Conservation (phyloP, 2,888 invertebrate genomes). For the Thysanoteuthis rhombus region DNA sequence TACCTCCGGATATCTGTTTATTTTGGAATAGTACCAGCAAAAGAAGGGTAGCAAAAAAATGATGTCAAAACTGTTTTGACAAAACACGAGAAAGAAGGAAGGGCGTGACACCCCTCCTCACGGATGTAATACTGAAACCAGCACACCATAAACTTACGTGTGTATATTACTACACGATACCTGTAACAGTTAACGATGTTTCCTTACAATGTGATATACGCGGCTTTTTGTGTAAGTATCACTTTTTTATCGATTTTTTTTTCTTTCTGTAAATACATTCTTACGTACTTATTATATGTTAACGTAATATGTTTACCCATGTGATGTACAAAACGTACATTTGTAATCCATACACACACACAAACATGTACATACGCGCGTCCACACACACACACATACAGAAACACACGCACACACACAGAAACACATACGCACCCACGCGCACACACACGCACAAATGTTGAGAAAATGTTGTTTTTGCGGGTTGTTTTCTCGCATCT, state of each 20-base stretch:
- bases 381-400: not conserved
- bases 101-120: not conserved
- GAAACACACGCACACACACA: not conserved
- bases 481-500: not conserved
- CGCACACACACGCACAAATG: not conserved
- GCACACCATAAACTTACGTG: not conserved
- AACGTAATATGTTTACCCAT: too few relatives aligned
- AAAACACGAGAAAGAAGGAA: not conserved
- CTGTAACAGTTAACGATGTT: not conserved
- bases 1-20: not conserved
- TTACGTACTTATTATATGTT: not conserved
- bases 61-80: too few relatives aligned
- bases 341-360: not conserved
- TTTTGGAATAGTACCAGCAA: not conserved
- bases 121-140: not conserved
- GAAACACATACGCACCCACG: not conserved
- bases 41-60: not conserved
- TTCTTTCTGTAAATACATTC: not conserved
- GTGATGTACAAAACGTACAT: too few relatives aligned
- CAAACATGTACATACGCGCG: not conserved
- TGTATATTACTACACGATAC: not conserved
- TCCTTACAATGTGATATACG: not conserved
- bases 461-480: not conserved
- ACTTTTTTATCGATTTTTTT: not conserved
- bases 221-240: not conserved